A percentile compares a stretch with the other conserved stretches of the same genome.
These are phyloP conservation scores for Cryptoblepharus egeriae DNA, from an alignment of 2,797 vertebrate genomes.

Conservation along the genomic window DNA sequence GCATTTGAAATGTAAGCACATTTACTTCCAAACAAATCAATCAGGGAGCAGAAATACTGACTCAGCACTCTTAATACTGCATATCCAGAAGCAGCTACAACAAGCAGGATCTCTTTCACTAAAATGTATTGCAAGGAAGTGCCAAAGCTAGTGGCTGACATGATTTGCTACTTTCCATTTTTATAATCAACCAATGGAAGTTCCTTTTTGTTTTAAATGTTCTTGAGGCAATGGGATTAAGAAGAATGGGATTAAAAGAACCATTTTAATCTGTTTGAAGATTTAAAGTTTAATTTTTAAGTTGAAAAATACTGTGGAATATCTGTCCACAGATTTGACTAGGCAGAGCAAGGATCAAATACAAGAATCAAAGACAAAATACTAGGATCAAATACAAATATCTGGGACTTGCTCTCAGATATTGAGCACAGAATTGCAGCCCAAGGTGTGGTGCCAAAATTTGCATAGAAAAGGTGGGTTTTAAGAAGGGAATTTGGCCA, in stretches of 20 bases:
- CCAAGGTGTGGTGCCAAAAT: too few species aligned
- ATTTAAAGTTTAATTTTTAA: too few species aligned
- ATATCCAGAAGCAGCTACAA: slow-evolving; percentile 16
- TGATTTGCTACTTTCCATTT: neutral
- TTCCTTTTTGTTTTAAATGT: neutral
- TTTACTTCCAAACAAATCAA: slow-evolving; percentile 60
- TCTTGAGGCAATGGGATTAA: neutral
- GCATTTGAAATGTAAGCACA: slow-evolving; percentile 55
- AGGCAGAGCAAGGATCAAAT: neutral
- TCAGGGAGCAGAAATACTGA: slow-evolving; percentile 42
- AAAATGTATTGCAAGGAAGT: neutral
- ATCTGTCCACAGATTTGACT: neutral
- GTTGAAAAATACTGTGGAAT: too few species aligned
- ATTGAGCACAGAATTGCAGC: too few species aligned
- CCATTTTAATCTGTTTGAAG: too few species aligned
- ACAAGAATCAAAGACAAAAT: neutral
- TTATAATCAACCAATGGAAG: neutral
- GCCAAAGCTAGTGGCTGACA: slow-evolving; percentile 9
- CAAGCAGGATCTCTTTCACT: slow-evolving; percentile 19
- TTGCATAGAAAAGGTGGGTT: too few species aligned
- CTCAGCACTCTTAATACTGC: neutral
- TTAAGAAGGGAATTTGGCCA: too few species aligned
- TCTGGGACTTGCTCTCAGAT: too few species aligned
- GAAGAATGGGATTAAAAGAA: neutral
- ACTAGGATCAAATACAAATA: too few species aligned